A percentile compares a stretch with the other conserved stretches of the same genome.
phyloP scores from a whole-genome alignment of 2,888 invertebrate genomes.

The Coelinius sp. region DNA sequence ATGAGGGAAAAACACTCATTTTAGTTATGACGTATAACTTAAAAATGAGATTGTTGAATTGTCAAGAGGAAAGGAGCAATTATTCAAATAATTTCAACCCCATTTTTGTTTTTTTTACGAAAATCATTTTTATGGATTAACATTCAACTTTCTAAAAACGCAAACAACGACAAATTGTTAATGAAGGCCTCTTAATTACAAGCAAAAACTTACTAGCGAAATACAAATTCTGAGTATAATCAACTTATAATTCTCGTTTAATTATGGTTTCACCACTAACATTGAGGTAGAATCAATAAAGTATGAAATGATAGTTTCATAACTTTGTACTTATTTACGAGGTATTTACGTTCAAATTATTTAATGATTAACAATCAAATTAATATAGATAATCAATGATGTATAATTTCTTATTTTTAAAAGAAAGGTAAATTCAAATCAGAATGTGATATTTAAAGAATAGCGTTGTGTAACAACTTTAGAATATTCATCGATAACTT shows the following conservation, averaged over 20 bases:
- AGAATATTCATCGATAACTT: slow-evolving; percentile 4
- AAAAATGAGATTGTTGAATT: too few species aligned
- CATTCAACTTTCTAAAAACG: neutral
- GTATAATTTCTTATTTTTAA: neutral
- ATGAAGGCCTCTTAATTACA: neutral
- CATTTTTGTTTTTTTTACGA: too few species aligned
- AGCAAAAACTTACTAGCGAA: neutral
- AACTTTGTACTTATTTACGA: neutral
- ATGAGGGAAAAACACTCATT: too few species aligned
- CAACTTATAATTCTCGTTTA: neutral
- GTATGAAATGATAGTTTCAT: neutral
- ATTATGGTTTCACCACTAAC: neutral
- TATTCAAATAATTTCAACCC: too few species aligned
- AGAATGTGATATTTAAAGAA: neutral
- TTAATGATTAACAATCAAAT: neutral
- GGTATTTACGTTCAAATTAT: neutral
- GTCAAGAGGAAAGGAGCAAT: too few species aligned
- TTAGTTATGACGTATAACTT: too few species aligned
- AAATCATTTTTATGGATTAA: neutral
- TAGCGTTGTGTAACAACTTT: neutral
- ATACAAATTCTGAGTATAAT: neutral
- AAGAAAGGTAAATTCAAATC: neutral
- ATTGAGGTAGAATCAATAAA: neutral
- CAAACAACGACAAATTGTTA: neutral
- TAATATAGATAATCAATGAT: neutral